A percentile compares a stretch with the other conserved stretches of the same genome.
Conservation (phyloP, 2,797 vertebrate species). For the Aratinga solstitialis region DNA sequence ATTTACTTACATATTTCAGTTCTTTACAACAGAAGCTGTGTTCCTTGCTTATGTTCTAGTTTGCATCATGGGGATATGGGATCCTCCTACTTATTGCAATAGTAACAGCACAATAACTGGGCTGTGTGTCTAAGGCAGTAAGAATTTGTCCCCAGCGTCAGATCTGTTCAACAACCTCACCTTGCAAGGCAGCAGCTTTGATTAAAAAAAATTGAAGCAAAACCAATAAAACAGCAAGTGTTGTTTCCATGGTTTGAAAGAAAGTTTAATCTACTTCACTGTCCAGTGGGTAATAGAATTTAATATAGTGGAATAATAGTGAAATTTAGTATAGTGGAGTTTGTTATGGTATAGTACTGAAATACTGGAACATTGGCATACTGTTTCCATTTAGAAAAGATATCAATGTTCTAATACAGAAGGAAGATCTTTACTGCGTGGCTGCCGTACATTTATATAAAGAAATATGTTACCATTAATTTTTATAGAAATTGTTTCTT, state of each 20-base stretch:
- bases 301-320: neutral
- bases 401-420: neutral
- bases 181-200: neutral
- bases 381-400: neutral
- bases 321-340: neutral
- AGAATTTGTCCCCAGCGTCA: neutral
- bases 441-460: neutral
- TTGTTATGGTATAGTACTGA: neutral
- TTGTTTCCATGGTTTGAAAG: neutral
- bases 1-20: neutral
- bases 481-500: neutral
- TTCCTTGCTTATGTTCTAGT: neutral
- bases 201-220: neutral
- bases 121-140: neutral
- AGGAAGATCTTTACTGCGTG: neutral
- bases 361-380: neutral
- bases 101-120: neutral
- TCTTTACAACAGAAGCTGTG: neutral
- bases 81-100: neutral
- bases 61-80: accelerated
- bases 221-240: neutral
- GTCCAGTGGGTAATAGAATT: neutral
- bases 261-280: neutral
- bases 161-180: neutral
- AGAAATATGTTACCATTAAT: neutral